Conservation (phyloP, 1,140 invertebrate species). For the Temnothorax longispinosus region DNA sequence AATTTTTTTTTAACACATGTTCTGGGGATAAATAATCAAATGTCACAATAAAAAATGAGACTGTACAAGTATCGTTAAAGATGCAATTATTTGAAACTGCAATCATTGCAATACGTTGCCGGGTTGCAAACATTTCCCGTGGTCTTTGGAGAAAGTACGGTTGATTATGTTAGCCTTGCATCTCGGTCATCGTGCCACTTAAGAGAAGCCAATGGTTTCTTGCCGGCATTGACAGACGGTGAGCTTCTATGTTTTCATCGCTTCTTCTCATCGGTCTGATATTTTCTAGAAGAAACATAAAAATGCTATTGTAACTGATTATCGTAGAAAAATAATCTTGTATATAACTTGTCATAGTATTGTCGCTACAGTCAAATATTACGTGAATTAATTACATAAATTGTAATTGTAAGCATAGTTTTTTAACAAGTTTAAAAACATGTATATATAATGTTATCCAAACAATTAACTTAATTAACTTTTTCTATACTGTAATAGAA, state of each 20-base stretch:
- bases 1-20: not conserved
- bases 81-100: constrained; percentile 37
- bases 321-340: not conserved
- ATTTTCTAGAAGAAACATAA: constrained; percentile 4
- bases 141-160: constrained; percentile 80
- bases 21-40: not conserved
- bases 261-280: not conserved
- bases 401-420: not conserved
- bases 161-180: constrained; percentile 83
- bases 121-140: constrained; percentile 39
- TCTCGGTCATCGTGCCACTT: constrained; percentile 83
- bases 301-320: not conserved
- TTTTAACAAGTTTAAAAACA: not conserved
- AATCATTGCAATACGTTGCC: constrained; percentile 11
- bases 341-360: not conserved
- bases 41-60: not conserved
- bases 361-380: not conserved
- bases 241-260: constrained; percentile 40
- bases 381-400: not conserved
- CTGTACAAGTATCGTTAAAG: not conserved
- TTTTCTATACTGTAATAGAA: not conserved
- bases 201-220: constrained; percentile 60
- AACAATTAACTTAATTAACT: not conserved
- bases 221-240: constrained; percentile 52
- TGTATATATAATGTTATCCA: not conserved